A percentile compares a stretch with the other conserved stretches of the same genome.
Evolutionary conservation across 1,140 invertebrate genomes (phyloP).

Genomic region (Sminthurides bifidus): DNA sequence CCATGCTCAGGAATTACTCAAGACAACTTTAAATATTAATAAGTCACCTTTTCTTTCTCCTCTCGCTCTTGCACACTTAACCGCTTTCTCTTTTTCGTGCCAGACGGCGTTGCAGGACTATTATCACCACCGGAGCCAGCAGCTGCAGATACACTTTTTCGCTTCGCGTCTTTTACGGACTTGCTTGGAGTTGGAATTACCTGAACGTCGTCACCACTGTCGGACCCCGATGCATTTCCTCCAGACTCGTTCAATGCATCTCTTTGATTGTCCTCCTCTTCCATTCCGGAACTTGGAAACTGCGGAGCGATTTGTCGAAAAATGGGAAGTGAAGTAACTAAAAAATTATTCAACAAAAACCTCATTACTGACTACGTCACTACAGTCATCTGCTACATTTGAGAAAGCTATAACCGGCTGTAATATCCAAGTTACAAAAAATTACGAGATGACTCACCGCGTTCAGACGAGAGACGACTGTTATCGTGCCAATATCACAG

Average conservation of each 20-base stretch:
- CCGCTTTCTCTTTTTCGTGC: slow-evolving; percentile 15
- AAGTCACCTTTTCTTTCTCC: slow-evolving; percentile 17
- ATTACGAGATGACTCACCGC: no score
- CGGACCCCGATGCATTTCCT: background rate
- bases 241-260: background rate
- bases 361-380: no score
- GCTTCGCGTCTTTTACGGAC: no score
- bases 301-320: no score
- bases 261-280: background rate
- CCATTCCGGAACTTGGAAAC: no score
- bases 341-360: no score
- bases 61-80: slow-evolving; percentile 14
- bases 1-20: background rate
- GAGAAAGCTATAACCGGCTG: no score
- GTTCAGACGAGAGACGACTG: no score
- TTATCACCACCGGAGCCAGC: background rate
- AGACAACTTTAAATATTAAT: background rate
- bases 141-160: background rate
- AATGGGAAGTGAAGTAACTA: no score
- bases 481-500: no score
- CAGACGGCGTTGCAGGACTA: slow-evolving; percentile 1
- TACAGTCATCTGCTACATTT: no score
- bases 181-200: background rate
- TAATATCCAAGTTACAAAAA: no score
- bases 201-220: background rate